Percentiles rank a stretch among this genome's conserved stretches.
phyloP scores from a whole-genome alignment of 2,797 vertebrate species.

The Crenuchus spilurus region DNA sequence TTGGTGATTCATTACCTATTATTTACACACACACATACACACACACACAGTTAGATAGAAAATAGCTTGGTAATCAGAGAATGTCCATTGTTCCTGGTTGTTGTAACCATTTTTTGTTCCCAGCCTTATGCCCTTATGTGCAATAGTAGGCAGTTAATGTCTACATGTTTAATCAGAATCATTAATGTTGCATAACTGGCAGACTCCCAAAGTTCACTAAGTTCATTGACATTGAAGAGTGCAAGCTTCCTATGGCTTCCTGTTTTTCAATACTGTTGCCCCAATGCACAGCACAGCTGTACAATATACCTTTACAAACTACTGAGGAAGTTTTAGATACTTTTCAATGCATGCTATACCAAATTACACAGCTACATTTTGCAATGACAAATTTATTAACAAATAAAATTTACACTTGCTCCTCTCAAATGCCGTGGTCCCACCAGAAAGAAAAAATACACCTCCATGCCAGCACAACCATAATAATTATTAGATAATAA shows the following conservation, averaged over 20 bases:
- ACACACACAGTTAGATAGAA: constrained; percentile 43
- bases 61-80: constrained; percentile 32
- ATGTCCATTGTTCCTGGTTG: constrained; percentile 36
- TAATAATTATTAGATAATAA: background rate
- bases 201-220: constrained; percentile 36
- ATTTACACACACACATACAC: no score
- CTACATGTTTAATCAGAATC: constrained; percentile 11
- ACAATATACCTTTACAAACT: background rate
- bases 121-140: constrained; percentile 9
- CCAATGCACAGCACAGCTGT: constrained; percentile 26
- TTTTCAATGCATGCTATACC: no score
- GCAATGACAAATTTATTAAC: no score
- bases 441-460: no score
- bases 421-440: no score
- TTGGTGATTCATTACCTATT: constrained; percentile 46
- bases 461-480: no score
- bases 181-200: constrained; percentile 35
- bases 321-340: background rate
- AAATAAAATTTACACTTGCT: no score
- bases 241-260: constrained; percentile 33
- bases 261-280: constrained; percentile 37
- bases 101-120: constrained; percentile 31
- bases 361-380: no score
- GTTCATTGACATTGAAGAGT: constrained; percentile 45
- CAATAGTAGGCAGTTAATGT: background rate